Evolutionary conservation across 2,888 invertebrate species (phyloP).

Genomic region (Amphipoea oculea): DNA sequence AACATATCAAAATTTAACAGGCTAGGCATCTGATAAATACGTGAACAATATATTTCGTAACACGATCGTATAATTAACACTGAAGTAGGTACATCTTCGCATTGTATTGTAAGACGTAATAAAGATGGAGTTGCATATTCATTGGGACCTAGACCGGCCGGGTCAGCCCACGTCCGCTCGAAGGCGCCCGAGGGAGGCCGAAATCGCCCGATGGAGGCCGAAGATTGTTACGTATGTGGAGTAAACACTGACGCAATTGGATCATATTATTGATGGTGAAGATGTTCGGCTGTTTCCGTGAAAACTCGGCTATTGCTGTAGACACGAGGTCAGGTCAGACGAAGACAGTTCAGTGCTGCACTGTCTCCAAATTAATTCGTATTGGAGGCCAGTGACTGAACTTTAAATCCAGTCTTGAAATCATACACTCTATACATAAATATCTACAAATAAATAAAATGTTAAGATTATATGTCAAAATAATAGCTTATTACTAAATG

Average conservation of each 20-base stretch:
- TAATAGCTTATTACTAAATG: too few relatives aligned
- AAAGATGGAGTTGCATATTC: slow-evolving; percentile 62
- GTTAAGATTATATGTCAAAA: too few relatives aligned
- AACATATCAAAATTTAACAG: slow-evolving; percentile 6
- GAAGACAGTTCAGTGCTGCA: too few relatives aligned
- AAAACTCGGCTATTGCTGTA: background rate
- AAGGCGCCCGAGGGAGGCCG: slow-evolving; percentile 19
- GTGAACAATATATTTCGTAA: slow-evolving; percentile 40
- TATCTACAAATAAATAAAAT: too few relatives aligned
- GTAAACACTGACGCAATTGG: slow-evolving; percentile 6
- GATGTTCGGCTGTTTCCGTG: slow-evolving; percentile 9
- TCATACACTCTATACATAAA: too few relatives aligned
- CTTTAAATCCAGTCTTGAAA: too few relatives aligned
- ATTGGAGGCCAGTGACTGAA: too few relatives aligned
- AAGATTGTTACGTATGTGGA: slow-evolving; percentile 30
- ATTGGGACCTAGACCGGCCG: slow-evolving; percentile 55
- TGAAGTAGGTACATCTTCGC: slow-evolving; percentile 35
- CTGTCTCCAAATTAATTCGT: background rate
- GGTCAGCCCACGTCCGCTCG: slow-evolving; percentile 56
- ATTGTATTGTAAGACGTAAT: slow-evolving; percentile 56
- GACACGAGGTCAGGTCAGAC: background rate
- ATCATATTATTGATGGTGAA: background rate
- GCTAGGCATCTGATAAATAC: slow-evolving; percentile 1
- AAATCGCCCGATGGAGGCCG: slow-evolving; percentile 10
- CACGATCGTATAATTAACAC: slow-evolving; percentile 20